Evolutionary conservation across 2,113 vertebrate genomes (phyloP).

Genomic region (Myiozetetes cayanensis): DNA sequence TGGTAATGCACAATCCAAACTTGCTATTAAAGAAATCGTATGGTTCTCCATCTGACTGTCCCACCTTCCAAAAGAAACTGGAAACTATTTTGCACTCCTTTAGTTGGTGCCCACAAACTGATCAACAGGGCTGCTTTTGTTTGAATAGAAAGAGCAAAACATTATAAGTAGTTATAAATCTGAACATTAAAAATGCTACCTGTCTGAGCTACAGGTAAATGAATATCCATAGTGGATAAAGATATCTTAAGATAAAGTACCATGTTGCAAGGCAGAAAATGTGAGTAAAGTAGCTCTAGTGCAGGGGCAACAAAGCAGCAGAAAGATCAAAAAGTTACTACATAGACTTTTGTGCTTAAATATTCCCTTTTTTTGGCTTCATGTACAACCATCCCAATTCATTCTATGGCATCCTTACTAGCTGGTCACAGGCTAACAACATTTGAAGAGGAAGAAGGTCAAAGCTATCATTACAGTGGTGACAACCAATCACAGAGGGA

Average conservation of each 20-base stretch:
- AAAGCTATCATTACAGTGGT: slow-evolving; percentile 75
- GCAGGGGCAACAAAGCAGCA: neutral
- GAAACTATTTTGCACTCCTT: neutral
- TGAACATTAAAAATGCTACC: neutral
- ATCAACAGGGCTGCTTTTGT: neutral
- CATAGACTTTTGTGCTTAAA: neutral
- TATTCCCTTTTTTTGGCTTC: neutral
- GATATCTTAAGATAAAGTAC: neutral
- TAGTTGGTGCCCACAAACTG: neutral
- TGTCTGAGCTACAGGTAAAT: neutral
- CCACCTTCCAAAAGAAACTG: neutral
- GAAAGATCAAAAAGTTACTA: neutral
- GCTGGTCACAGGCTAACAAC: slow-evolving; percentile 70
- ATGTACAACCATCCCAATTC: slow-evolving; percentile 12
- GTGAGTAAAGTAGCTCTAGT: neutral
- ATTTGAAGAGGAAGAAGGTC: slow-evolving; percentile 79
- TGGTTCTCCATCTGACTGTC: neutral
- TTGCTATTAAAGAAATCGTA: neutral
- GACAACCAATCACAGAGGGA: slow-evolving; percentile 75
- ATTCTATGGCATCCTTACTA: slow-evolving; percentile 49
- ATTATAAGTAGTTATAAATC: neutral
- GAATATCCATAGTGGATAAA: neutral
- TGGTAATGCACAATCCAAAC: neutral
- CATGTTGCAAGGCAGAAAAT: neutral
- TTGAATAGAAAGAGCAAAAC: neutral